Conservation (phyloP, 2,888 invertebrate species). For the Xylota sylvarum region DNA sequence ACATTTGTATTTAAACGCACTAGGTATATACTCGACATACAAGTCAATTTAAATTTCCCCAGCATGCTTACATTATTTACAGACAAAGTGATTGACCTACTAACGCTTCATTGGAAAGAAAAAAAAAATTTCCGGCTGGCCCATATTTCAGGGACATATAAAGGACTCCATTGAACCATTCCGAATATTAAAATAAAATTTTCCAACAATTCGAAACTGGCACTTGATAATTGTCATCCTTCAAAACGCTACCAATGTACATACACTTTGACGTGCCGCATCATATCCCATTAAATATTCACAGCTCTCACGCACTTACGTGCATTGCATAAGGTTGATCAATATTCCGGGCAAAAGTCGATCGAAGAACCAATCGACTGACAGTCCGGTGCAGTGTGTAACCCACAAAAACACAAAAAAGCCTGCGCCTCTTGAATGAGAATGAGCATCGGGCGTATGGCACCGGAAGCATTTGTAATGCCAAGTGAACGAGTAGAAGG, state of each 20-base stretch:
- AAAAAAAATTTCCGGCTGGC: constrained; percentile 20
- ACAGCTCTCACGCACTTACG: constrained; percentile 64
- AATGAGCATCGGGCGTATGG: constrained; percentile 41
- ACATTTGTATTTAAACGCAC: no score
- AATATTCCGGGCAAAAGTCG: constrained; percentile 56
- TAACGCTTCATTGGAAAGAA: neutral
- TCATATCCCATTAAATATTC: constrained; percentile 53
- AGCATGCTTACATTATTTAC: no score
- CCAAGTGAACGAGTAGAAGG: constrained; percentile 51
- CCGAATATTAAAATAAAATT: constrained; percentile 4
- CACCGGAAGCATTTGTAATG: constrained; percentile 58
- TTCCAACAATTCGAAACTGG: neutral
- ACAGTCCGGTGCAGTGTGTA: constrained; percentile 38
- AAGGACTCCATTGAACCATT: constrained; percentile 21
- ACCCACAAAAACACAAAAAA: constrained; percentile 34
- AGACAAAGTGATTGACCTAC: neutral
- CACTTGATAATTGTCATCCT: constrained; percentile 38
- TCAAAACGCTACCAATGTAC: constrained; percentile 27
- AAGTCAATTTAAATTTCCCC: no score
- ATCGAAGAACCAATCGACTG: constrained; percentile 64
- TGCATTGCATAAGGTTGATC: constrained; percentile 69
- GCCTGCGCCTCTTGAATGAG: constrained; percentile 41
- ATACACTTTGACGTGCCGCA: constrained; percentile 47
- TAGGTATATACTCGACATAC: no score
- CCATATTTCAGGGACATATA: neutral